phyloP scores from a whole-genome alignment of 2,797 vertebrate genomes.

The Brotogeris chrysoptera region DNA sequence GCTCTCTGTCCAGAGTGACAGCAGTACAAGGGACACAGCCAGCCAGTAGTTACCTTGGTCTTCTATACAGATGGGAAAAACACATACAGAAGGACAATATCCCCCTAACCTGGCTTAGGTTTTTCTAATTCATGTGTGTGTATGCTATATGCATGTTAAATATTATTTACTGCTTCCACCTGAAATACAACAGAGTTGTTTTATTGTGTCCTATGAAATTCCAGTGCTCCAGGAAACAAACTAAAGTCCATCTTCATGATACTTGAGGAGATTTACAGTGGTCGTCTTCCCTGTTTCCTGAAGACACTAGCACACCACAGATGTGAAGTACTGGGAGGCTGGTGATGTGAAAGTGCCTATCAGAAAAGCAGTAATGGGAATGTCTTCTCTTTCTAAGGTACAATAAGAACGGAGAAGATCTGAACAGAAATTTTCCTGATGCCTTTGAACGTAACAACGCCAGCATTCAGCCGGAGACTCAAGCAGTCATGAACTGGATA shows the following conservation, averaged over 20 bases:
- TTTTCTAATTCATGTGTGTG: not conserved
- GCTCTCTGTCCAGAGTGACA: not conserved
- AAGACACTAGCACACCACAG: not conserved
- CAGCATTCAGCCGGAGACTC: constrained; percentile 84
- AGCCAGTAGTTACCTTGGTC: not conserved
- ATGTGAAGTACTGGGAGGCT: not conserved
- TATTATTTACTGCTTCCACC: not conserved
- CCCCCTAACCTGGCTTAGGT: not conserved
- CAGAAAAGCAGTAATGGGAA: not conserved
- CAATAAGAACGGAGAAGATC: constrained; percentile 84
- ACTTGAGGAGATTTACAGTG: not conserved
- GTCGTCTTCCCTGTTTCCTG: not conserved
- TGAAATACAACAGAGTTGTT: not conserved
- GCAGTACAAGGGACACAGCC: not conserved
- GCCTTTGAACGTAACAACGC: constrained; percentile 72
- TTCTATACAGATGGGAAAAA: not conserved
- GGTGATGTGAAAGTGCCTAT: not conserved
- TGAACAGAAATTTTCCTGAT: constrained; percentile 95
- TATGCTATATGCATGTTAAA: not conserved
- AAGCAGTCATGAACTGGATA: constrained; percentile 89
- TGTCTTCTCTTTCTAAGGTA: constrained; percentile 75
- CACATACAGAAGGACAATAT: not conserved
- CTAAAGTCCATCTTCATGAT: not conserved
- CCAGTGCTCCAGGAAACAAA: not conserved
- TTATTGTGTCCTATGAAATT: not conserved